Percentiles rank a stretch among this genome's conserved stretches.
Evolutionary conservation across 2,888 invertebrate species (phyloP).

Genomic region (Marronus borbonicus): DNA sequence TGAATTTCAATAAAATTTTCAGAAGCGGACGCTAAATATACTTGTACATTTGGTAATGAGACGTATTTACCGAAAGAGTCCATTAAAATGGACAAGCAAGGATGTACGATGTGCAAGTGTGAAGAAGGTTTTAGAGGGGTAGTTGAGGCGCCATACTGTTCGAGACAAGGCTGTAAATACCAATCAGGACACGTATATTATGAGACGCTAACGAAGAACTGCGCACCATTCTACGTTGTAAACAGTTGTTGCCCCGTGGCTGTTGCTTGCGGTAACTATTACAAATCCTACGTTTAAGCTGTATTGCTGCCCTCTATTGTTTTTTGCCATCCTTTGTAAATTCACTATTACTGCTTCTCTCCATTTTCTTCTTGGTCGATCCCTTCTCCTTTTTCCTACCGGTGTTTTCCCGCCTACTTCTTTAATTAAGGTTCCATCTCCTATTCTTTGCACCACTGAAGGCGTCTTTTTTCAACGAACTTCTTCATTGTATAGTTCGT

Average conservation of each 20-base stretch:
- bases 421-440: no score
- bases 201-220: constrained; percentile 53
- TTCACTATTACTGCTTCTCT: no score
- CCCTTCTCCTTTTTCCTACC: no score
- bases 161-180: constrained; percentile 48
- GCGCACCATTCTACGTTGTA: constrained; percentile 55
- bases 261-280: constrained; percentile 19
- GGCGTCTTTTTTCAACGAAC: no score
- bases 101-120: constrained; percentile 56
- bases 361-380: no score
- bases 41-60: constrained; percentile 43
- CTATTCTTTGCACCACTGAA: no score
- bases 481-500: no score
- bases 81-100: constrained; percentile 48
- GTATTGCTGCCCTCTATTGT: no score
- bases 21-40: not conserved
- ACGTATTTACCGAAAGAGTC: constrained; percentile 54
- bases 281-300: not conserved
- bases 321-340: no score
- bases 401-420: no score
- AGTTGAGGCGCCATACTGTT: constrained; percentile 56
- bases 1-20: no score
- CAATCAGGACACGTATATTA: constrained; percentile 52
- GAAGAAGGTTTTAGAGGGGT: constrained; percentile 55
- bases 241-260: not conserved